Evolutionary conservation across 2,888 invertebrate species (phyloP).

Genomic region (Oscheius myriophilus): DNA sequence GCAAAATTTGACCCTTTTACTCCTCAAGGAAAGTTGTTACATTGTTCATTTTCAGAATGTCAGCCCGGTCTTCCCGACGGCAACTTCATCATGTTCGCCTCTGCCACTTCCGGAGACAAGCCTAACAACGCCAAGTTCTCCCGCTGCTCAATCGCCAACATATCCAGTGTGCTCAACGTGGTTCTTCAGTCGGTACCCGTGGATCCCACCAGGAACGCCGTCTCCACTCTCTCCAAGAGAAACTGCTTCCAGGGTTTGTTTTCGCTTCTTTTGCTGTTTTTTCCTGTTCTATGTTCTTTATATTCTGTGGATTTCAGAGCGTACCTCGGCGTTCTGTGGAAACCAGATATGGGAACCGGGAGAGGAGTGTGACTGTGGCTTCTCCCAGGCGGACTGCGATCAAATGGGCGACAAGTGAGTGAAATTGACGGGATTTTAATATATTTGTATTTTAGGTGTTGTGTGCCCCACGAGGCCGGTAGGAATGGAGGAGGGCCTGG

Average conservation of each 20-base stretch:
- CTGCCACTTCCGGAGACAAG: slow-evolving; percentile 96
- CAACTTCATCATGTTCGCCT: slow-evolving; percentile 97
- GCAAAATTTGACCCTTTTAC: no score
- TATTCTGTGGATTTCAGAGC: slow-evolving; percentile 77
- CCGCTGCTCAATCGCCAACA: slow-evolving; percentile 54
- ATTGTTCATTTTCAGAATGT: slow-evolving; percentile 75
- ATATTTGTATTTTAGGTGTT: slow-evolving; percentile 78
- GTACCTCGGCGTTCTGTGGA: slow-evolving; percentile 95
- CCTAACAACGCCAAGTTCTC: slow-evolving; percentile 94
- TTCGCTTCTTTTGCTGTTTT: slow-evolving; percentile 10
- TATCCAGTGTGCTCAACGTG: slow-evolving; percentile 65
- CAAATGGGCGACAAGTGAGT: slow-evolving; percentile 67
- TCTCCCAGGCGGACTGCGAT: slow-evolving; percentile 82
- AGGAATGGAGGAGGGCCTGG: slow-evolving; percentile 48
- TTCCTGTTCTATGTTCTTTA: neutral
- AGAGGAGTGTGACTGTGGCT: slow-evolving; percentile 98
- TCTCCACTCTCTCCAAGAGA: slow-evolving; percentile 79
- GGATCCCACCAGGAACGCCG: slow-evolving; percentile 58
- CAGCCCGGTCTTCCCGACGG: slow-evolving; percentile 89
- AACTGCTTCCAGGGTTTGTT: slow-evolving; percentile 85
- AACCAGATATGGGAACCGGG: slow-evolving; percentile 97
- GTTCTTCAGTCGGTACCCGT: slow-evolving; percentile 62
- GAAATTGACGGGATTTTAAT: slow-evolving; percentile 11
- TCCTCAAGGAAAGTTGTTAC: no score
- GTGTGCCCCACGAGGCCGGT: slow-evolving; percentile 79